Percentiles rank a stretch among this genome's conserved stretches.
Conservation (phyloP, 1,140 invertebrate species). For the Palaemon carinicauda region DNA sequence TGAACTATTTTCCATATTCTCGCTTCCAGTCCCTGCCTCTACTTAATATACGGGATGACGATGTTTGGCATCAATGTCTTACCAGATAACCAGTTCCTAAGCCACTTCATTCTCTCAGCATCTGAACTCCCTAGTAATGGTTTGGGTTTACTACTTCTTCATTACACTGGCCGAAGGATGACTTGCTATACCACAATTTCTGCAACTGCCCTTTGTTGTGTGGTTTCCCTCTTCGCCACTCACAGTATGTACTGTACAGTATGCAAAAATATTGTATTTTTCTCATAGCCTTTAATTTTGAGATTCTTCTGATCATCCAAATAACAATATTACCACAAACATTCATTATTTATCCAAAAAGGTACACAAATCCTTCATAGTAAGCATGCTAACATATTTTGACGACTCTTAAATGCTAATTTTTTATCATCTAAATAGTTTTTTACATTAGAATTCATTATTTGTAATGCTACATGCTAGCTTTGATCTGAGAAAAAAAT, state of each 20-base stretch:
- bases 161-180: not conserved
- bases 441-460: too few relatives aligned
- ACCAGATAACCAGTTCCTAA: not conserved
- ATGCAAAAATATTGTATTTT: too few relatives aligned
- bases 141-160: not conserved
- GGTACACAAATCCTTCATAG: too few relatives aligned
- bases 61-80: not conserved
- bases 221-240: not conserved
- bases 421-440: too few relatives aligned
- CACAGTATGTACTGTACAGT: not conserved
- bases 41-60: not conserved
- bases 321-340: not conserved
- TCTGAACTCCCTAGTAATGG: not conserved
- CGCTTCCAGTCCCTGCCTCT: not conserved
- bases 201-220: not conserved
- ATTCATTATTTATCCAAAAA: not conserved
- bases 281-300: not conserved
- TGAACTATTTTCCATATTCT: not conserved
- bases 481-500: too few relatives aligned
- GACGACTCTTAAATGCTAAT: too few relatives aligned
- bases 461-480: too few relatives aligned
- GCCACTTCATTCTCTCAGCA: not conserved
- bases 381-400: too few relatives aligned
- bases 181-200: not conserved
- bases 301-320: not conserved